Conservation (phyloP, 1,140 invertebrate species). For the Portunus trituberculatus region DNA sequence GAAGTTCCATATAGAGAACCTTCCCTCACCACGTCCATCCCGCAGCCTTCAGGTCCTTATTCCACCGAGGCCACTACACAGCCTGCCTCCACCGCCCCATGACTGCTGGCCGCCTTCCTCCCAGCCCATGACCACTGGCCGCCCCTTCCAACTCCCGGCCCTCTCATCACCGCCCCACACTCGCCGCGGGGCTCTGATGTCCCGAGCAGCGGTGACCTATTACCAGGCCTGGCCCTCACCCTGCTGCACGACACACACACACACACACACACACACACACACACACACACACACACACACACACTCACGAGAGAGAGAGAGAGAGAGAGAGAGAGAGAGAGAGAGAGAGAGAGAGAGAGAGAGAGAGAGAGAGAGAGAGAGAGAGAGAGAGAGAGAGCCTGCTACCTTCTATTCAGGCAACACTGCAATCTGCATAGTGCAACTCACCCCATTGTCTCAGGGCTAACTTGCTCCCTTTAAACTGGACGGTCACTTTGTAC, state of each 20-base stretch:
- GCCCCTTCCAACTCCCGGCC: neutral
- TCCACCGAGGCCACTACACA: neutral
- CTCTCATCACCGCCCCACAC: neutral
- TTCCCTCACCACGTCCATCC: neutral
- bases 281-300: neutral
- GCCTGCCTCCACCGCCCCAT: neutral
- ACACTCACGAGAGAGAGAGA: neutral
- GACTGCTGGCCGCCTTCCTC: neutral
- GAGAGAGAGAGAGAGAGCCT: conserved; percentile 51
- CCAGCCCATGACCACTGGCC: neutral
- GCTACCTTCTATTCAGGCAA: conserved; percentile 62
- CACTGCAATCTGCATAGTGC: conserved; percentile 72
- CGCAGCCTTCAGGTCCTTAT: neutral
- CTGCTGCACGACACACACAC: neutral
- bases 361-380: conserved; percentile 58
- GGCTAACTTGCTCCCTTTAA: conserved; percentile 66
- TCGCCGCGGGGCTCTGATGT: neutral
- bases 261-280: neutral
- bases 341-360: conserved; percentile 46
- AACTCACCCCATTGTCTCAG: conserved; percentile 70
- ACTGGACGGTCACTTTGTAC: conserved; percentile 55
- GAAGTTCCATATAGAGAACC: neutral
- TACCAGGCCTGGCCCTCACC: neutral
- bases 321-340: conserved; percentile 20
- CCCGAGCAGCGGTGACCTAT: conserved; percentile 16